Evolutionary conservation across 2,113 vertebrate genomes (phyloP).

Genomic region (Dasyurus viverrinus): DNA sequence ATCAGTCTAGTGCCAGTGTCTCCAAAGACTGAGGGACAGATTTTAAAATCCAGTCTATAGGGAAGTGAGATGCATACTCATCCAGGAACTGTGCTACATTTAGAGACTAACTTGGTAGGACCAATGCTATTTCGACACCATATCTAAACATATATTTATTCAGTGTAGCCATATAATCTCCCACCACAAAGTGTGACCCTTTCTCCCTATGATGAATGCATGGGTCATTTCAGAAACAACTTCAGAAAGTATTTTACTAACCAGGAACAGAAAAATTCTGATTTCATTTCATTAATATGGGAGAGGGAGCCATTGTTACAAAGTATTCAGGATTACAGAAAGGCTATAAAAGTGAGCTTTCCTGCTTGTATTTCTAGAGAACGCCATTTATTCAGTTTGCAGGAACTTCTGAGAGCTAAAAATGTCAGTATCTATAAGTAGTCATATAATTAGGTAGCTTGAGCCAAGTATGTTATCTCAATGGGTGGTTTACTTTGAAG

Average conservation of each 20-base stretch:
- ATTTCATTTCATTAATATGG: conserved; percentile 33
- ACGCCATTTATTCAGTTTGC: conserved; percentile 35
- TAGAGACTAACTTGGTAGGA: not conserved
- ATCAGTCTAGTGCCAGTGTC: not conserved
- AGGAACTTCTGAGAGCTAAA: conserved; percentile 74
- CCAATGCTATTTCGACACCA: not conserved
- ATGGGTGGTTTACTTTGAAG: conserved; percentile 67
- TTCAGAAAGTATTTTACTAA: not conserved
- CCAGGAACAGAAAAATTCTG: not conserved
- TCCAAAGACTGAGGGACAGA: not conserved
- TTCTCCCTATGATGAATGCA: not conserved
- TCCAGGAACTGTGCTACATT: not conserved
- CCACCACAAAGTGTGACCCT: not conserved
- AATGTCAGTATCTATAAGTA: conserved; percentile 71
- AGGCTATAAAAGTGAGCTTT: conserved; percentile 58
- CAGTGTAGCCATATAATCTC: not conserved
- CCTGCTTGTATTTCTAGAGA: conserved; percentile 58
- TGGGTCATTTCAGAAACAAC: not conserved
- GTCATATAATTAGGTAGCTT: conserved; percentile 72
- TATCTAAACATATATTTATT: not conserved
- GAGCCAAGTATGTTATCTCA: conserved; percentile 67
- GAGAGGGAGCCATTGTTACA: not conserved
- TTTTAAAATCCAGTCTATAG: not conserved
- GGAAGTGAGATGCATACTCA: not conserved
- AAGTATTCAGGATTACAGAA: not conserved